A percentile compares a stretch with the other conserved stretches of the same genome.
Conservation (phyloP, 2,888 invertebrate species). For the Pyrrhosoma nymphula region DNA sequence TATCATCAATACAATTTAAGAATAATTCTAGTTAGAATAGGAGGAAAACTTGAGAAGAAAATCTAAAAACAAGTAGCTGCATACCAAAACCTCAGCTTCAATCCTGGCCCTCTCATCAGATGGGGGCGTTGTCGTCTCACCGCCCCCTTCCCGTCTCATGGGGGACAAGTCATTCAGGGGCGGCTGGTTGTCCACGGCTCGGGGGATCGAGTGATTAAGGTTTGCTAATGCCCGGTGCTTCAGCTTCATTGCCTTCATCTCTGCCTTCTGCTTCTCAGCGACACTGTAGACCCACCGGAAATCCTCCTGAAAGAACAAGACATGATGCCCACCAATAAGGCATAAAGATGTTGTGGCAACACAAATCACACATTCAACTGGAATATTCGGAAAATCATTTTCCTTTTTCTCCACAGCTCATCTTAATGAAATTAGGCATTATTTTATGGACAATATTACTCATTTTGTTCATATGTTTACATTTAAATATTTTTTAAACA, state of each 20-base stretch:
- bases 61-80: background rate
- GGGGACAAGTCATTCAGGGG: background rate
- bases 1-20: no score
- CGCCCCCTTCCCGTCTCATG: background rate
- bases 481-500: no score
- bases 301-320: slow-evolving; percentile 83
- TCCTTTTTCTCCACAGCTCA: no score
- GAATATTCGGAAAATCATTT: no score
- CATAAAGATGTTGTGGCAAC: slow-evolving; percentile 15
- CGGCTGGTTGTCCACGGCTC: background rate
- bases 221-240: slow-evolving; percentile 26
- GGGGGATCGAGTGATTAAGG: slow-evolving; percentile 3
- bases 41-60: no score
- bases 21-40: no score
- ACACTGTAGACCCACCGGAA: slow-evolving; percentile 92
- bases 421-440: no score
- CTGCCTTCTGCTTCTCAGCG: slow-evolving; percentile 89
- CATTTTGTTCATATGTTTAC: no score
- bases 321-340: background rate
- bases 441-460: no score
- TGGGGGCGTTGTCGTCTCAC: background rate
- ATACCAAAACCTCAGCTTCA: slow-evolving; percentile 36
- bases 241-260: slow-evolving; percentile 81
- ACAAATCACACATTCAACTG: background rate
- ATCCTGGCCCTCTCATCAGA: slow-evolving; percentile 43